These are phyloP conservation scores for Liopterus haemorrhoidalis DNA, from an alignment of 2,888 invertebrate genomes.

Conservation along the genomic window DNA sequence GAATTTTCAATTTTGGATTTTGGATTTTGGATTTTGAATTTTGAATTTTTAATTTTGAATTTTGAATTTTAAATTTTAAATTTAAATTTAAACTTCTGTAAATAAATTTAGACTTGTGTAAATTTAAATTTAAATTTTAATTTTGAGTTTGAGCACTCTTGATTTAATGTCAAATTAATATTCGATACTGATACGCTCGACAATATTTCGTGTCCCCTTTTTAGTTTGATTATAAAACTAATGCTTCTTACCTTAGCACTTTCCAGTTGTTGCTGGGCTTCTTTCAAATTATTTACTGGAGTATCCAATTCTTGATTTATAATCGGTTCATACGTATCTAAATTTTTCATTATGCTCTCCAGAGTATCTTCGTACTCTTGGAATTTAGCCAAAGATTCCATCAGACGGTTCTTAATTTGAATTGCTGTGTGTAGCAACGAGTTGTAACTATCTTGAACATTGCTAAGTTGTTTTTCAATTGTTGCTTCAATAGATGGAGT, in stretches of 20 bases:
- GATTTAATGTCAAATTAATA: too few species aligned
- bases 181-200: too few species aligned
- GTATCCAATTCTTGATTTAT: conserved; percentile 68
- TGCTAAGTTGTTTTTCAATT: conserved; percentile 79
- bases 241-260: conserved; percentile 69
- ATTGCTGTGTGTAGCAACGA: conserved; percentile 81
- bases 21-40: too few species aligned
- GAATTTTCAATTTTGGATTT: too few species aligned
- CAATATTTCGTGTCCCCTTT: too few species aligned
- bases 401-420: conserved; percentile 81
- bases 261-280: conserved; percentile 66
- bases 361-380: conserved; percentile 88
- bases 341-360: conserved; percentile 74
- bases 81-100: too few species aligned
- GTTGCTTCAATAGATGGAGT: conserved; percentile 69
- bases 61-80: too few species aligned
- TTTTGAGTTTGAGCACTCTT: too few species aligned
- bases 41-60: too few species aligned
- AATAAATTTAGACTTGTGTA: too few species aligned
- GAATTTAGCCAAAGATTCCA: conserved; percentile 86
- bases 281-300: conserved; percentile 66
- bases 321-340: conserved; percentile 73
- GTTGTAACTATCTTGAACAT: conserved; percentile 90
- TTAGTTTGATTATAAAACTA: too few species aligned
- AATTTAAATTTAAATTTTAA: too few species aligned